Percentiles rank a stretch among this genome's conserved stretches.
phyloP scores from a whole-genome alignment of 2,113 vertebrate species.

The Anhinga rufa region DNA sequence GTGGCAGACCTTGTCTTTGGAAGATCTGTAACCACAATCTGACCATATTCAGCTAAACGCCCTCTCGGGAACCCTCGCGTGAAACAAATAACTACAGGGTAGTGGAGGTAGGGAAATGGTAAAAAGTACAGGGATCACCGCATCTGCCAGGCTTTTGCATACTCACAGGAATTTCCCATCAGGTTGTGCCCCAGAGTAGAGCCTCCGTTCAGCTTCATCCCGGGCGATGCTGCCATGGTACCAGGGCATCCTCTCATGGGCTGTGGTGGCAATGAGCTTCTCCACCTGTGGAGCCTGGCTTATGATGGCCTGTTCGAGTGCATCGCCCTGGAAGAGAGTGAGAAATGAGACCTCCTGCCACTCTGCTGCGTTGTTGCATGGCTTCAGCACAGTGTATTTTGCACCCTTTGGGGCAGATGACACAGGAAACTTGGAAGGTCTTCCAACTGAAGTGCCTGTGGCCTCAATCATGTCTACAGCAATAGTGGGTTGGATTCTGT shows the following conservation, averaged over 20 bases:
- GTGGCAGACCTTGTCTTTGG: neutral
- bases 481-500: neutral
- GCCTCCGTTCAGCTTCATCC: slow-evolving; percentile 83
- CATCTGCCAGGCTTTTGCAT: neutral
- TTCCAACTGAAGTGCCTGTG: rapidly evolving
- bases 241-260: slow-evolving; percentile 93
- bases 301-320: slow-evolving; percentile 93
- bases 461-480: neutral
- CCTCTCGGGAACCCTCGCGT: rapidly evolving
- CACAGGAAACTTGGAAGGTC: neutral
- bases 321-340: slow-evolving; percentile 78
- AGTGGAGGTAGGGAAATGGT: neutral
- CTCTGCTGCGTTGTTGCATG: neutral
- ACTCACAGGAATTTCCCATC: slow-evolving; percentile 97
- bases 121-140: neutral
- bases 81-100: neutral
- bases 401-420: neutral
- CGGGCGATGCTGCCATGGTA: slow-evolving; percentile 82
- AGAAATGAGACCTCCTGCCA: neutral
- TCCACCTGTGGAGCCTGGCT: slow-evolving; percentile 95
- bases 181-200: slow-evolving; percentile 85
- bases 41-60: neutral
- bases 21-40: neutral
- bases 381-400: neutral
- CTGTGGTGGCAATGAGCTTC: slow-evolving; percentile 92